Percentiles rank a stretch among this genome's conserved stretches.
Evolutionary conservation across 2,113 vertebrate species (phyloP).

Genomic region (Cyprinodon variegatus): DNA sequence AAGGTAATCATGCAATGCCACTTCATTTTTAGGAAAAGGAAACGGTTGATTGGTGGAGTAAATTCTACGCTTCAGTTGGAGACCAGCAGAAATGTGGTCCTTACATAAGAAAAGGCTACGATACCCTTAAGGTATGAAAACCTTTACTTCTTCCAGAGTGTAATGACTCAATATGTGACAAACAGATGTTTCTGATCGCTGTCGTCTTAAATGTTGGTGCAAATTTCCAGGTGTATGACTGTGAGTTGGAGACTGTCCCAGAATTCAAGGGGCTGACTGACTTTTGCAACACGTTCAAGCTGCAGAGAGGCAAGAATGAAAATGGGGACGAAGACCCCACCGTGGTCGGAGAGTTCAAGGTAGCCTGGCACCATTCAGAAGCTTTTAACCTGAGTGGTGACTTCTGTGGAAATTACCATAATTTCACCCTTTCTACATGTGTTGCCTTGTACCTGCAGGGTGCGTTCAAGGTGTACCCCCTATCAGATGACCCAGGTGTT

Average conservation of each 20-base stretch:
- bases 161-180: background rate
- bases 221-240: slow-evolving; percentile 84
- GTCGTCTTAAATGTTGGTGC: slow-evolving; percentile 4
- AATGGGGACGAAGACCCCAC: slow-evolving; percentile 88
- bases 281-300: slow-evolving; percentile 94
- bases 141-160: background rate
- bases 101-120: slow-evolving; percentile 94
- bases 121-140: slow-evolving; percentile 87
- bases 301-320: slow-evolving; percentile 87
- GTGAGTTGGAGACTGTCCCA: slow-evolving; percentile 86
- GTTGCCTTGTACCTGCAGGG: slow-evolving; percentile 78
- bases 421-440: background rate
- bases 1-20: background rate
- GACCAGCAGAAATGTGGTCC: slow-evolving; percentile 90
- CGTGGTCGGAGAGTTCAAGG: slow-evolving; percentile 98
- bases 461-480: slow-evolving; percentile 90
- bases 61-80: slow-evolving; percentile 93
- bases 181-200: background rate
- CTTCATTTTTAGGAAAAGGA: slow-evolving; percentile 88
- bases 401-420: background rate
- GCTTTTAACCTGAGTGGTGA: background rate
- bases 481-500: slow-evolving; percentile 87
- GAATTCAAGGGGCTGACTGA: slow-evolving; percentile 92
- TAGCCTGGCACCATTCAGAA: slow-evolving; percentile 38
- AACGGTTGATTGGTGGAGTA: slow-evolving; percentile 98